phyloP scores from a whole-genome alignment of 1,140 invertebrate genomes.

The Archivesica marissinica region DNA sequence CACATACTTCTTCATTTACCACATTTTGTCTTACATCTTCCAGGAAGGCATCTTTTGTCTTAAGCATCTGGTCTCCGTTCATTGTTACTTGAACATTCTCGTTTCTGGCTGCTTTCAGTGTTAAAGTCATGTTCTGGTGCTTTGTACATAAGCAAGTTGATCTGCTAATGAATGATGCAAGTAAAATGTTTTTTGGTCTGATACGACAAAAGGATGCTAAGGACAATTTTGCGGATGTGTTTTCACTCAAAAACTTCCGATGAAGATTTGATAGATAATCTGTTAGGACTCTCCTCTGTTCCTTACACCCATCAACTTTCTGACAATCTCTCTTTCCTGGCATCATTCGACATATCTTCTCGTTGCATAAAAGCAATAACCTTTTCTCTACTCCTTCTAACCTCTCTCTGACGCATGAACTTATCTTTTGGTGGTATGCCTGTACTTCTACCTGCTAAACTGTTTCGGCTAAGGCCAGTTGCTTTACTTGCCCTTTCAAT shows the following conservation, averaged over 20 bases:
- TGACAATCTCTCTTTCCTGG: constrained; percentile 37
- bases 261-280: constrained; percentile 22
- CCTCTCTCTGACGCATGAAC: not conserved
- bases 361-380: constrained; percentile 37
- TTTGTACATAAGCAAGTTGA: not conserved
- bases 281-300: constrained; percentile 24
- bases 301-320: not conserved
- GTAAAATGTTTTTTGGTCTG: not conserved
- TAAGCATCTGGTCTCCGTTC: not conserved
- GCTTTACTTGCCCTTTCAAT: constrained; percentile 8
- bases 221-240: not conserved
- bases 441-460: not conserved
- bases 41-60: not conserved
- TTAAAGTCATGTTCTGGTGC: not conserved
- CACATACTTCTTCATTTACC: not conserved
- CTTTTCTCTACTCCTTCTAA: not conserved
- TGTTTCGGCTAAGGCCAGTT: constrained; percentile 32
- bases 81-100: not conserved
- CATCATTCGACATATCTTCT: constrained; percentile 35
- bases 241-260: constrained; percentile 13
- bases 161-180: not conserved
- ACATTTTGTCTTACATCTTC: not conserved
- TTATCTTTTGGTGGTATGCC: not conserved
- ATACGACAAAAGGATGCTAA: not conserved
- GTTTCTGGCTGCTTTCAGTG: not conserved